A percentile compares a stretch with the other conserved stretches of the same genome.
phyloP scores from a whole-genome alignment of 2,113 vertebrate species.

The Naja naja region DNA sequence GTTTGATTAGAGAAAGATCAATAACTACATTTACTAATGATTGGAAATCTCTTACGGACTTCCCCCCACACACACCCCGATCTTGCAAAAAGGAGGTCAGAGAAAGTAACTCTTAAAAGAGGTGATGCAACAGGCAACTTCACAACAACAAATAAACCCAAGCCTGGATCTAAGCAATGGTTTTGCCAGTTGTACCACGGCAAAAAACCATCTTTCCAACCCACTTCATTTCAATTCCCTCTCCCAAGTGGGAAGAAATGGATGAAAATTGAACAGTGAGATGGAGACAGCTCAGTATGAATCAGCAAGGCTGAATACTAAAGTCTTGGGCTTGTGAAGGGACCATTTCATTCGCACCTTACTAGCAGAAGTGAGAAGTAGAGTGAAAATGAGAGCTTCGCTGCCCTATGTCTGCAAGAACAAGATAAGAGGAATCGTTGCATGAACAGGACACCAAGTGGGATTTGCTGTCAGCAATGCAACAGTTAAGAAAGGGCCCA shows the following conservation, averaged over 20 bases:
- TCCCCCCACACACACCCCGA: neutral
- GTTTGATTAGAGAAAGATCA: neutral
- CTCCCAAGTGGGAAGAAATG: neutral
- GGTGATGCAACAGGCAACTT: neutral
- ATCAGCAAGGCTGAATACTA: neutral
- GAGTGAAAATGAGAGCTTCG: neutral
- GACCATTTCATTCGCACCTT: neutral
- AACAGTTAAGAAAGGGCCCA: neutral
- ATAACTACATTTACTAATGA: neutral
- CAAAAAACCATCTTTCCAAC: neutral
- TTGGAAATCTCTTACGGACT: neutral
- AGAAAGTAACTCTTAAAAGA: neutral
- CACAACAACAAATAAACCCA: neutral
- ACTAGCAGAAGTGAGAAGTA: neutral
- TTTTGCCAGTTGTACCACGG: neutral
- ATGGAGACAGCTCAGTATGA: neutral
- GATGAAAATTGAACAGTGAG: neutral
- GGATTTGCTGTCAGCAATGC: slow-evolving; percentile 12
- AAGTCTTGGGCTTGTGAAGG: neutral
- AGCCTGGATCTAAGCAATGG: neutral
- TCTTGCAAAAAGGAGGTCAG: neutral
- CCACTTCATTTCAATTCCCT: neutral
- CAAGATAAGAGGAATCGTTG: neutral
- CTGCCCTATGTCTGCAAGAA: neutral
- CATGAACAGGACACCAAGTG: neutral